Base-by-base conservation (phyloP, 2,113 vertebrate genomes). In the Nesoenas mayeri region DNA sequence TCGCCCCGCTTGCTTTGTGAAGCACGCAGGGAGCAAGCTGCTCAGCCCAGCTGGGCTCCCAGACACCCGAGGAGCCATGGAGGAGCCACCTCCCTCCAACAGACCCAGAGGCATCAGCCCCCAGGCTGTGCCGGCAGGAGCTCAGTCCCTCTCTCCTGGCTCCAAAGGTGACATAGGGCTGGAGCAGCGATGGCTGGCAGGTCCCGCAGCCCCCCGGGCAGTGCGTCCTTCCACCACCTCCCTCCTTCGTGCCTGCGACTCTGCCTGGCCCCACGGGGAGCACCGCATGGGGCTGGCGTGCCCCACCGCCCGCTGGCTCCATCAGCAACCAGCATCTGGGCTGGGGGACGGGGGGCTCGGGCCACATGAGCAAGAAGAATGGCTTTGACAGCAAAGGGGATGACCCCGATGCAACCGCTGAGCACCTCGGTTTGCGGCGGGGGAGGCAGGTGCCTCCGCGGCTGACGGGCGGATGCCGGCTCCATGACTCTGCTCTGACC, bases 371-470 rank as follows among this genome's bases (percentile, higher is more conserved):
- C 60, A 32, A 69, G 15, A 83, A 87, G 58, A 97, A 97, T 97
- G 95, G 97, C 96, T 97, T 97, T 90, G 94, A 94, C 60, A 70
- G 85, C 48, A 87, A 80, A 89, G 85, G 69, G 88, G 82, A 93
- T 3, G 47, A 60, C 36, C 47, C 66, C 0, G 1, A 51, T 4
- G 3, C 1, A 14, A 71, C 50, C 11, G 11, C 64, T 3, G 2
- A 91, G 89, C 77, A 29, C 71, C 91, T 71, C 0, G 1, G 53
- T 34, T 75, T 70, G 65, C 78, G 11, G 73, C 15, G 7, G 51
- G 77, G 66, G 42, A 87, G 84, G 80, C 5, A 3, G 66, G 58
- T 14, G 74, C 56, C 66, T 73, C 64, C 8, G 1, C 0, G 9
- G 81, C n/a, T 2, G 2, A 42, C 0, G 5, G 75, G 57, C 9